Percentiles rank a stretch among this genome's conserved stretches.
Conservation (phyloP, 2,888 invertebrate species). For the Cryptocephalus primarius region DNA sequence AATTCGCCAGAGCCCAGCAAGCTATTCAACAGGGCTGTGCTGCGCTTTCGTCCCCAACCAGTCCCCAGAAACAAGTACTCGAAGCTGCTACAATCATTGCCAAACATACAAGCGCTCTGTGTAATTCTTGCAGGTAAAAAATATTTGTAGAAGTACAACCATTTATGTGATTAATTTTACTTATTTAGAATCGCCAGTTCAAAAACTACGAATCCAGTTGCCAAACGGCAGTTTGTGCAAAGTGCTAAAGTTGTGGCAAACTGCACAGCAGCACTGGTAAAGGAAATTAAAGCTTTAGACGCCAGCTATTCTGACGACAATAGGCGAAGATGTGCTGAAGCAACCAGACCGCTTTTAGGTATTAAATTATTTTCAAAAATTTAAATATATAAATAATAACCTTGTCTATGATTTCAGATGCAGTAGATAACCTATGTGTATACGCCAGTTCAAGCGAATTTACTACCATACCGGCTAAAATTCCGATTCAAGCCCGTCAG, state of each 20-base stretch:
- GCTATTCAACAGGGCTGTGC: slow-evolving; percentile 86
- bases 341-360: slow-evolving; percentile 66
- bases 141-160: not conserved
- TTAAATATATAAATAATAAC: too few species aligned
- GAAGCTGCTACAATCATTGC: slow-evolving; percentile 90
- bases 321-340: slow-evolving; percentile 58
- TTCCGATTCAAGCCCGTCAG: slow-evolving; percentile 70
- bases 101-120: slow-evolving; percentile 89
- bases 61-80: slow-evolving; percentile 73
- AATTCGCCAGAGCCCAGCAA: slow-evolving; percentile 77
- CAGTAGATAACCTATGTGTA: slow-evolving; percentile 83
- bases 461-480: slow-evolving; percentile 82
- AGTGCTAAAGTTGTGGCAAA: slow-evolving; percentile 96
- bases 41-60: slow-evolving; percentile 57
- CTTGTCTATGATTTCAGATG: slow-evolving; percentile 41
- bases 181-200: slow-evolving; percentile 61
- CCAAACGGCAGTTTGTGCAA: slow-evolving; percentile 94
- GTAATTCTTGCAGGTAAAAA: slow-evolving; percentile 66
- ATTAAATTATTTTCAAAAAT: not conserved
- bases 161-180: slow-evolving; percentile 34
- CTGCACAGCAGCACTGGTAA: slow-evolving; percentile 87
- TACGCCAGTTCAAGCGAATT: slow-evolving; percentile 94
- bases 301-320: slow-evolving; percentile 71
- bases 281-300: slow-evolving; percentile 86
- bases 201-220: slow-evolving; percentile 79